phyloP scores from a whole-genome alignment of 35 echinoderm and acorn worm species.

The Apostichopus californicus region DNA sequence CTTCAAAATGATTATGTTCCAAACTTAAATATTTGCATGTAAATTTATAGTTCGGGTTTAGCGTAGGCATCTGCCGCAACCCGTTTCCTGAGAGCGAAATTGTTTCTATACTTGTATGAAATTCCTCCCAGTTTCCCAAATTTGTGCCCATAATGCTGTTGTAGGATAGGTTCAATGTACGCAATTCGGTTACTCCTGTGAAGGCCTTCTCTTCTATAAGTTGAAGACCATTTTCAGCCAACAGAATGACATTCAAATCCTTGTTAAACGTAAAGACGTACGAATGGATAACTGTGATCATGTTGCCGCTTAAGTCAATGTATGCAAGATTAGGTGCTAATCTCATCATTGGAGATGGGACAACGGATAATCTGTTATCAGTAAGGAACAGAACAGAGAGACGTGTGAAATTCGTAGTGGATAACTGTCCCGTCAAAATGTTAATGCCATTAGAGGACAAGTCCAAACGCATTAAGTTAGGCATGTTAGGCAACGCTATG shows the following conservation, averaged over 20 bases:
- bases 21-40: not conserved
- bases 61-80: not conserved
- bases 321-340: not conserved
- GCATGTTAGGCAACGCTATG: not conserved
- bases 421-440: not conserved
- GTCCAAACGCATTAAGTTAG: not conserved
- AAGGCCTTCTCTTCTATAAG: not conserved
- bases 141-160: not conserved
- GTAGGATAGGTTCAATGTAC: not conserved
- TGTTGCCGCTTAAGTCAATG: not conserved
- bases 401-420: not conserved
- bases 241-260: not conserved
- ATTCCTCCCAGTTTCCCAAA: not conserved
- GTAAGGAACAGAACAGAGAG: not conserved
- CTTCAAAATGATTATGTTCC: not conserved
- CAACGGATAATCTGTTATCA: not conserved
- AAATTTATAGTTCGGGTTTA: not conserved
- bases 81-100: not conserved
- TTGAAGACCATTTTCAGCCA: not conserved
- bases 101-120: not conserved
- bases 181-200: not conserved
- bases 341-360: not conserved
- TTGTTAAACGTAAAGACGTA: not conserved
- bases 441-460: not conserved
- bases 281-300: not conserved